A percentile compares a stretch with the other conserved stretches of the same genome.
Evolutionary conservation across 2,113 vertebrate genomes (phyloP).

Genomic region (Oncorhynchus mykiss): DNA sequence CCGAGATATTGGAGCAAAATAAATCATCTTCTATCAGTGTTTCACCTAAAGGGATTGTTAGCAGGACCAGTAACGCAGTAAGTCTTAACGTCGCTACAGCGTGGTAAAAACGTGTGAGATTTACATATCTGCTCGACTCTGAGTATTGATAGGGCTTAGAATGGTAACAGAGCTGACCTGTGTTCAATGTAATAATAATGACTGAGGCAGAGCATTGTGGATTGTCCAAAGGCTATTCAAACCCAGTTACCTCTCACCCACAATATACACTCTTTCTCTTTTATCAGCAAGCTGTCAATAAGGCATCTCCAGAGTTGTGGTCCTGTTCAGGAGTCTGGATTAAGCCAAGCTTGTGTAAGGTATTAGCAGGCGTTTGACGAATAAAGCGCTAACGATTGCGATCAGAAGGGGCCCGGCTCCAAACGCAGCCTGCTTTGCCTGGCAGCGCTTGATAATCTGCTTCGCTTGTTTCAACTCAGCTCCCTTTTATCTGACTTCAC

Average conservation of each 20-base stretch:
- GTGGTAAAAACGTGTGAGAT: background rate
- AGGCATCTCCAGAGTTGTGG: constrained; percentile 38
- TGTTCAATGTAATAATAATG: background rate
- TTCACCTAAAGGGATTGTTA: constrained; percentile 21
- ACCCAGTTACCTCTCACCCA: constrained; percentile 12
- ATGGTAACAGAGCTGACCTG: background rate
- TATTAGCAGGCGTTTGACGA: constrained; percentile 67
- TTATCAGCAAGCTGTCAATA: constrained; percentile 39
- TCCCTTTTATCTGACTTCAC: constrained; percentile 76
- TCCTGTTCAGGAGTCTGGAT: constrained; percentile 52
- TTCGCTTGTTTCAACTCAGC: constrained; percentile 63
- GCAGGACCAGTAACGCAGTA: background rate
- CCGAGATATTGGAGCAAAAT: constrained; percentile 13
- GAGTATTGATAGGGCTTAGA: background rate
- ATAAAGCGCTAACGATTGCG: constrained; percentile 70
- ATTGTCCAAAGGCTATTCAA: background rate
- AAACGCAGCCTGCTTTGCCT: constrained; percentile 69
- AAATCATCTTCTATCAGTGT: constrained; percentile 1
- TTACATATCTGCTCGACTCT: background rate
- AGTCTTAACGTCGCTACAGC: background rate
- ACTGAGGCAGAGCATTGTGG: background rate
- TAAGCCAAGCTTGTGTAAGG: constrained; percentile 62
- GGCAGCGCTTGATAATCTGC: constrained; percentile 74
- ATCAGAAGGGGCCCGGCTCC: constrained; percentile 69
- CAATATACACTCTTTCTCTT: background rate